These are phyloP conservation scores for Chironomus striatipennis DNA, from an alignment of 1,140 invertebrate species.

Conservation along the genomic window DNA sequence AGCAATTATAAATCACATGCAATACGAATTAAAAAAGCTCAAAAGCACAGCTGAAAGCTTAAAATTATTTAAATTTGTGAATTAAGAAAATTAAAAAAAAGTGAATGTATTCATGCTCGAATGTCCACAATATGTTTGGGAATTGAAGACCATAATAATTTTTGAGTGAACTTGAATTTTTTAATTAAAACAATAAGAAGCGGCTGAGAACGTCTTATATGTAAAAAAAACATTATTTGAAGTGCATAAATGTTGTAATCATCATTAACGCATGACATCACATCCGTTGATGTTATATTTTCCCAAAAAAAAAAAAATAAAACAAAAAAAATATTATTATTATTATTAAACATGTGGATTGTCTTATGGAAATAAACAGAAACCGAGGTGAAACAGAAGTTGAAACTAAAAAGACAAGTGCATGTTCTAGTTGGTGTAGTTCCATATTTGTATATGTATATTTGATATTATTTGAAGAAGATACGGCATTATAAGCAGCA, in stretches of 20 bases:
- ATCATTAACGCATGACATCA: constrained; percentile 21
- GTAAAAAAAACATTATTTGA: too few relatives aligned
- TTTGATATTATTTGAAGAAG: constrained; percentile 1
- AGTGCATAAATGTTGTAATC: constrained; percentile 11
- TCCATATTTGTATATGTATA: background rate
- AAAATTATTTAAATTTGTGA: background rate
- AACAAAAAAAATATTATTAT: too few relatives aligned
- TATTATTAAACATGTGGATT: constrained; percentile 13
- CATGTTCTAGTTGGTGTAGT: background rate
- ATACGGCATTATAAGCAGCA: background rate
- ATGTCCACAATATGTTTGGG: background rate
- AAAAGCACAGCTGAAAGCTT: background rate
- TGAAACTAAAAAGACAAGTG: constrained; percentile 14
- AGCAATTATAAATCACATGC: constrained; percentile 21
- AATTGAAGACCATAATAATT: background rate
- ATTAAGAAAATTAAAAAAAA: too few relatives aligned
- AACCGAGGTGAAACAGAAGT: background rate
- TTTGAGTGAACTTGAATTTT: background rate
- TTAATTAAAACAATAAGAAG: background rate
- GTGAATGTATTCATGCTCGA: background rate
- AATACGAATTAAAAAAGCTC: too few relatives aligned
- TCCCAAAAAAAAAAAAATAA: background rate
- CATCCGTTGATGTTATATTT: constrained; percentile 7
- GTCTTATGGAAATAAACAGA: background rate
- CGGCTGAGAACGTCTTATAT: background rate